phyloP scores from a whole-genome alignment of 2,113 vertebrate species.

The Apeltes quadracus region DNA sequence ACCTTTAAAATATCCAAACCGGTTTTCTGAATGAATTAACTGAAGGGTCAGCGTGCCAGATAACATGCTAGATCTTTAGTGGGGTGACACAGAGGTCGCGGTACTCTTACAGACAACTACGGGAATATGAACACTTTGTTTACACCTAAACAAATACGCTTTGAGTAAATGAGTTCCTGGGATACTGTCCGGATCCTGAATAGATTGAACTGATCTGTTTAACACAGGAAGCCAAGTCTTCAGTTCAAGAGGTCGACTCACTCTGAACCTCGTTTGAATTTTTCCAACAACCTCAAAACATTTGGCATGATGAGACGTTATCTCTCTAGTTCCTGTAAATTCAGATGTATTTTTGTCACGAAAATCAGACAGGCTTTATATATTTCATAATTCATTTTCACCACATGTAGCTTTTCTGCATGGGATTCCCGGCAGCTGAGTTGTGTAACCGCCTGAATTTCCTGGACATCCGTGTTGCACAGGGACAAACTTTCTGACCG shows the following conservation, averaged over 20 bases:
- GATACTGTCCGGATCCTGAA: too few relatives aligned
- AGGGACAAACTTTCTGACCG: neutral
- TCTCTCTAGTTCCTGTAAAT: neutral
- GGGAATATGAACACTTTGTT: neutral
- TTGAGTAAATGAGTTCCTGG: too few relatives aligned
- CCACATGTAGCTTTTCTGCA: neutral
- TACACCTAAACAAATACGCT: too few relatives aligned
- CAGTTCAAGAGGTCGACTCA: too few relatives aligned
- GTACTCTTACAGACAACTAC: neutral
- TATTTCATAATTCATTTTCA: neutral
- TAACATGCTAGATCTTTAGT: neutral
- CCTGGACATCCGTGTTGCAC: slow-evolving; percentile 9
- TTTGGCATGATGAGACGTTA: neutral
- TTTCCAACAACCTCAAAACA: neutral
- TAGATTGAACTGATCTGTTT: too few relatives aligned
- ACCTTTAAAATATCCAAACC: neutral
- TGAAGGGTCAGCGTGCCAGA: too few relatives aligned
- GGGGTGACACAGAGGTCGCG: neutral
- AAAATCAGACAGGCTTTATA: neutral
- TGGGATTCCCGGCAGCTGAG: neutral
- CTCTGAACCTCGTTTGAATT: too few relatives aligned
- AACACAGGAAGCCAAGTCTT: too few relatives aligned
- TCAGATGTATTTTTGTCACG: neutral
- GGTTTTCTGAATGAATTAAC: neutral
- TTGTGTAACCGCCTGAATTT: slow-evolving; percentile 28